These are phyloP conservation scores for Semotilus atromaculatus DNA, from an alignment of 2,797 vertebrate genomes.

Conservation along the genomic window DNA sequence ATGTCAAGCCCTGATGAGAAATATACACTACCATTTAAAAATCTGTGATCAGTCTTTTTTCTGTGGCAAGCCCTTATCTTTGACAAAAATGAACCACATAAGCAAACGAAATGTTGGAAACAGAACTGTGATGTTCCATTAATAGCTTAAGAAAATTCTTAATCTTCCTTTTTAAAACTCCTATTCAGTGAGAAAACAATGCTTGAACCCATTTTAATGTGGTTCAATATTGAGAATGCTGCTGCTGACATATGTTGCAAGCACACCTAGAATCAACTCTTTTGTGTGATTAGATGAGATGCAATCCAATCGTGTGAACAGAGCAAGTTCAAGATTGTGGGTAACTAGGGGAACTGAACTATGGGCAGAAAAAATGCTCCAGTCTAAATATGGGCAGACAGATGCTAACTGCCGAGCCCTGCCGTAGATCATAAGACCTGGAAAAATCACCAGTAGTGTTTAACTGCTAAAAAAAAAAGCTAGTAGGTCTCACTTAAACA, in stretches of 20 bases:
- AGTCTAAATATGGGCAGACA: neutral
- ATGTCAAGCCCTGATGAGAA: neutral
- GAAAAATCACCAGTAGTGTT: neutral
- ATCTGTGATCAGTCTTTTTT: neutral
- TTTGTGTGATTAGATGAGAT: neutral
- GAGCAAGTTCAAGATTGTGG: neutral
- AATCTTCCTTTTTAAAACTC: neutral
- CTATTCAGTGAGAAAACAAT: neutral
- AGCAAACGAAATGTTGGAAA: neutral
- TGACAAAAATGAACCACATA: neutral
- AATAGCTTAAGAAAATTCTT: neutral
- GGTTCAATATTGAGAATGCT: neutral
- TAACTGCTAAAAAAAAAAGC: neutral
- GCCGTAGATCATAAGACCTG: neutral
- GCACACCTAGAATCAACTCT: neutral
- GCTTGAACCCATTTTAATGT: neutral
- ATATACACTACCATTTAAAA: neutral
- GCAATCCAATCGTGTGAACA: neutral
- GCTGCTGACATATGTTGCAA: neutral
- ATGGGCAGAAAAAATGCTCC: neutral
- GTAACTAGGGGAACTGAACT: neutral
- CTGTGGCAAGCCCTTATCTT: neutral
- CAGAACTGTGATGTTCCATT: neutral
- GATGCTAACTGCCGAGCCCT: neutral
- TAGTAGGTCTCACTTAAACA: neutral